Percentiles rank a stretch among this genome's conserved stretches.
Conservation (phyloP, 2,888 invertebrate species). For the Rhagonycha lutea region DNA sequence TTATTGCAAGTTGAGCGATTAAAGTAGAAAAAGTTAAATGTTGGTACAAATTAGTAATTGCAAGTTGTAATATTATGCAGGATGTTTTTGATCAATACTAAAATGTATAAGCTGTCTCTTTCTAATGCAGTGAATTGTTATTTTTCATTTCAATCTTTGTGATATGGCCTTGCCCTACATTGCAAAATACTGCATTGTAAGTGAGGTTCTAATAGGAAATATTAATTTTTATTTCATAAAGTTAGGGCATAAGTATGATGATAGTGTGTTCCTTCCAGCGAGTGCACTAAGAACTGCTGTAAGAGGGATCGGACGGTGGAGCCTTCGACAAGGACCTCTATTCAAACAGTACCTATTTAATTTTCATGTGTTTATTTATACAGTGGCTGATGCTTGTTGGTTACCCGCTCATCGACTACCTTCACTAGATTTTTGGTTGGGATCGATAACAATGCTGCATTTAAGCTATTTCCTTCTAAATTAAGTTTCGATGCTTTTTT, state of each 20-base stretch:
- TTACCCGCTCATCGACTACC: conserved; percentile 58
- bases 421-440: conserved; percentile 58
- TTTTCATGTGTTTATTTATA: conserved; percentile 58
- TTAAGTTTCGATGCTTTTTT: background rate
- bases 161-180: conserved; percentile 56
- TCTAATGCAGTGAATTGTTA: conserved; percentile 48
- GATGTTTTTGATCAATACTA: conserved; percentile 54
- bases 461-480: conserved; percentile 16
- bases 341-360: conserved; percentile 58
- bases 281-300: conserved; percentile 49
- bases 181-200: conserved; percentile 51
- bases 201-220: conserved; percentile 11
- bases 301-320: conserved; percentile 44
- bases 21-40: background rate
- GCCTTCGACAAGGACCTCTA: conserved; percentile 44
- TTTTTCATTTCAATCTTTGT: conserved; percentile 49
- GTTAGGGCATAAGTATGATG: conserved; percentile 52
- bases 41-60: conserved; percentile 12
- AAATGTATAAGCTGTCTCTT: conserved; percentile 50
- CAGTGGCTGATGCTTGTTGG: conserved; percentile 59
- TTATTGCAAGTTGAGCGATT: background rate
- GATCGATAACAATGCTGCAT: conserved; percentile 51
- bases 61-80: conserved; percentile 46
- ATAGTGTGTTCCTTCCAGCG: conserved; percentile 56
- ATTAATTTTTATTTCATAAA: conserved; percentile 16